A percentile compares a stretch with the other conserved stretches of the same genome.
These are phyloP conservation scores for Drosophila lacertosa DNA, from an alignment of 1,140 invertebrate species.

Conservation along the genomic window DNA sequence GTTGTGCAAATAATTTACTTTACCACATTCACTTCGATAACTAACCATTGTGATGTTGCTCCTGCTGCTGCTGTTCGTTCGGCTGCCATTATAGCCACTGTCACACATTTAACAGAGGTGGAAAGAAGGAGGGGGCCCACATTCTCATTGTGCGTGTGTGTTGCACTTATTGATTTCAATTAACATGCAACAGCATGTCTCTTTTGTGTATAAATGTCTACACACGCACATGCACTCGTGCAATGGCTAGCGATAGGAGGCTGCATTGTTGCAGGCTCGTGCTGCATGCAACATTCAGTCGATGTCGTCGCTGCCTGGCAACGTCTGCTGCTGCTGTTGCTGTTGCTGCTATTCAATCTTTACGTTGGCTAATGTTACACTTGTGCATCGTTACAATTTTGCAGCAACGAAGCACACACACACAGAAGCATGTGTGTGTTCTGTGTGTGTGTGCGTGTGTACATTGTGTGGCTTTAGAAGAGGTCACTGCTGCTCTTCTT, in stretches of 20 bases:
- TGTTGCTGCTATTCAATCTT: slow-evolving; percentile 75
- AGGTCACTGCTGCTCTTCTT: slow-evolving; percentile 44
- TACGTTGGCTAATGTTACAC: slow-evolving; percentile 80
- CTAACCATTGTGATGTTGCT: slow-evolving; percentile 75
- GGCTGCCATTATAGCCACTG: slow-evolving; percentile 62
- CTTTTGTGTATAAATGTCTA: slow-evolving; percentile 49
- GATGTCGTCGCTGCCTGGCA: slow-evolving; percentile 43
- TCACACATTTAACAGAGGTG: slow-evolving; percentile 30
- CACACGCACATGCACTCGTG: slow-evolving; percentile 12
- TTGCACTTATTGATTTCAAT: slow-evolving; percentile 82
- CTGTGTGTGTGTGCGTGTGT: slow-evolving; percentile 1
- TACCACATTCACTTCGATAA: slow-evolving; percentile 78
- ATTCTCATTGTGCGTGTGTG: slow-evolving; percentile 20
- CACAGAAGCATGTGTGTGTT: not conserved
- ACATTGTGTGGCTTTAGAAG: not conserved
- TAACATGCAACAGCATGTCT: slow-evolving; percentile 83
- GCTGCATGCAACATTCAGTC: slow-evolving; percentile 50
- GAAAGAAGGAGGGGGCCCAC: too few relatives aligned
- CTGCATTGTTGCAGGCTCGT: slow-evolving; percentile 48
- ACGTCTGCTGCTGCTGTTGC: slow-evolving; percentile 26
- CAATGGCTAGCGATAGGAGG: slow-evolving; percentile 10
- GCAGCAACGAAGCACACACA: slow-evolving; percentile 12
- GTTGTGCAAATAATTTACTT: slow-evolving; percentile 79
- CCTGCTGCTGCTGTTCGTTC: slow-evolving; percentile 44
- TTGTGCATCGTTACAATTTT: slow-evolving; percentile 74